Evolutionary conservation across 2,797 vertebrate species (phyloP), one percentile per base, ranked within the genome.

Genomic region (Periparus ater): DNA sequence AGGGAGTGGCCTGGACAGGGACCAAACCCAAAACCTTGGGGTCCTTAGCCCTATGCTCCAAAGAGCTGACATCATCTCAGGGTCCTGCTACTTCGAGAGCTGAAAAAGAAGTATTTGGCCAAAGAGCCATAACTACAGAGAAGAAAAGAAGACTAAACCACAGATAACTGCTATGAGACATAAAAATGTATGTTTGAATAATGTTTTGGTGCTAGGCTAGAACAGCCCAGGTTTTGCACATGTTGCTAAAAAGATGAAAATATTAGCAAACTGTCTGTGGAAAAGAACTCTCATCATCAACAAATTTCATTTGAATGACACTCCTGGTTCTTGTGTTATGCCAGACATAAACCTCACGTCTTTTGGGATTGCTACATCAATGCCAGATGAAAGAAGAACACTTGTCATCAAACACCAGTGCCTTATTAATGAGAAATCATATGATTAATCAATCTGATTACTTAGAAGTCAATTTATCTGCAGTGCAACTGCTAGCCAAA

Each of bases 381-480:
- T 79, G 67, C 17, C 76, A 74, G 65, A 66, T 19, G 29, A 74
- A 77, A 81, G 29, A 92, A 84, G 40, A 93, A 85, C 74, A 67
- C 48, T 92, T 89, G 81, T 89, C 73, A 82, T 66, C 74, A 93
- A 78, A 70, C 60, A 60, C 19, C 16, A 81, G 50, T 15, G 22
- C 15, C 25, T 73, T 92, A 92, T 71, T 95, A 93, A 92, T 65
- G 57, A 53, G 48, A 87, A 91, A 68, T 55, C 78, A 76, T 57
- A 54, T 29, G 54, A 76, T 76, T 93, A 95, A 96, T 94, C 78
- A 93, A 89, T 87, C 47, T 91, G 84, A 86, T 87, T 92, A 91
- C 61, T 85, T 68, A 55, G 54, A 89, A 88, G 75, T 85, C 81
- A 94, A 89, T 89, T 95, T 94, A 74, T 94, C 89, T 77, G 36